Percentiles rank a stretch among this genome's conserved stretches.
phyloP scores from a whole-genome alignment of 37 sponge, comb jelly and placozoan species.

The Agelas oroides region DNA sequence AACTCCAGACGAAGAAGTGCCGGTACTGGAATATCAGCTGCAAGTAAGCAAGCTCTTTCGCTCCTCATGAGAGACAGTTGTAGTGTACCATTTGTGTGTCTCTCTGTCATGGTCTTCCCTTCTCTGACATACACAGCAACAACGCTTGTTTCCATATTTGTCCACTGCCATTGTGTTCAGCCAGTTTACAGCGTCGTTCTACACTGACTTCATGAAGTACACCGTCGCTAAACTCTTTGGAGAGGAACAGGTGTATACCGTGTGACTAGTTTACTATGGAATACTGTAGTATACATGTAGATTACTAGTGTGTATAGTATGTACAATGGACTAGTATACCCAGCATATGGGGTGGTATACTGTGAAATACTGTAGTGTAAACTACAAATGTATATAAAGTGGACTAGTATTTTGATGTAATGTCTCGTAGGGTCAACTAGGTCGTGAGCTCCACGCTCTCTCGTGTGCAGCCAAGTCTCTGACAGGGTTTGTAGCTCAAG shows the following conservation, averaged over 20 bases:
- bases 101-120: too few species aligned
- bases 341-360: too few species aligned
- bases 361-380: too few species aligned
- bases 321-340: too few species aligned
- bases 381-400: too few species aligned
- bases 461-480: conserved; percentile 84
- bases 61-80: neutral
- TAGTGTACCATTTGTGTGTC: conserved; percentile 3
- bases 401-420: too few species aligned
- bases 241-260: conserved; percentile 36
- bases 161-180: conserved; percentile 59
- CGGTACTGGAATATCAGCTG: conserved; percentile 90
- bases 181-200: conserved; percentile 43
- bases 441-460: conserved; percentile 87
- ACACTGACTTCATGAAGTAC: conserved; percentile 41
- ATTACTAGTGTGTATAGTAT: too few species aligned
- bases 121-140: conserved; percentile 64
- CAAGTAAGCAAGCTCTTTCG: conserved; percentile 59
- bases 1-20: conserved; percentile 60
- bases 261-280: too few species aligned
- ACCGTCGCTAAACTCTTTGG: conserved; percentile 40
- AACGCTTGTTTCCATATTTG: conserved; percentile 82
- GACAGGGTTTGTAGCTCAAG: conserved; percentile 71
- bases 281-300: too few species aligned
- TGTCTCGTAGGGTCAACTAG: conserved; percentile 65